These are phyloP conservation scores for Magallana ariakensis DNA, from an alignment of 1,140 invertebrate genomes.

Conservation along the genomic window DNA sequence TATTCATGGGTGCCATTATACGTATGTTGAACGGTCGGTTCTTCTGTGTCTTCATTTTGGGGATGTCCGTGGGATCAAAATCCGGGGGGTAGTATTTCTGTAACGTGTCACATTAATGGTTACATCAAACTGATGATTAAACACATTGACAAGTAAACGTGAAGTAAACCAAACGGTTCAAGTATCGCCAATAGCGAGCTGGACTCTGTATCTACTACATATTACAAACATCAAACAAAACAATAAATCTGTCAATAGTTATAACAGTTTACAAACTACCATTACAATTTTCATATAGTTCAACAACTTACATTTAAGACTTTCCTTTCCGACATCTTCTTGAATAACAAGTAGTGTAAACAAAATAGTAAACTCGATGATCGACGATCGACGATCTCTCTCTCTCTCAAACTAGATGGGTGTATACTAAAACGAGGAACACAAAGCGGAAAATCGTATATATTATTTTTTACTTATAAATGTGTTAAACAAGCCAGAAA, in stretches of 20 bases:
- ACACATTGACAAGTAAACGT: neutral
- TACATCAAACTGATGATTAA: neutral
- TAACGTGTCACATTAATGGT: slow-evolving; percentile 67
- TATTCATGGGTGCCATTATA: slow-evolving; percentile 99
- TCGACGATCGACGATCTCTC: neutral
- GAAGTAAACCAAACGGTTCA: neutral
- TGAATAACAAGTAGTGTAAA: neutral
- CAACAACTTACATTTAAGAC: slow-evolving; percentile 6
- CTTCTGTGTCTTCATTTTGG: slow-evolving; percentile 93
- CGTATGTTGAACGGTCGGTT: slow-evolving; percentile 98
- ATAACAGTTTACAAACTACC: neutral
- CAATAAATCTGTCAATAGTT: neutral
- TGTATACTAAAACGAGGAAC: neutral
- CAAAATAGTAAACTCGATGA: neutral
- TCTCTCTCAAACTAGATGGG: neutral
- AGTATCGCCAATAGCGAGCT: neutral
- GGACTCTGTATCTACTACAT: neutral
- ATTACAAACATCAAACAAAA: neutral
- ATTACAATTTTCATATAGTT: neutral
- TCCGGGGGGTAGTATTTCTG: slow-evolving; percentile 99
- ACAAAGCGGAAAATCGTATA: neutral
- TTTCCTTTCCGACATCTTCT: slow-evolving; percentile 10
- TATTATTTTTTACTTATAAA: neutral
- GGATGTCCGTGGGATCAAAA: slow-evolving; percentile 99
- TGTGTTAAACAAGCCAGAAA: no score